Evolutionary conservation across 2,888 invertebrate species (phyloP).

Genomic region (Diploptera punctata): DNA sequence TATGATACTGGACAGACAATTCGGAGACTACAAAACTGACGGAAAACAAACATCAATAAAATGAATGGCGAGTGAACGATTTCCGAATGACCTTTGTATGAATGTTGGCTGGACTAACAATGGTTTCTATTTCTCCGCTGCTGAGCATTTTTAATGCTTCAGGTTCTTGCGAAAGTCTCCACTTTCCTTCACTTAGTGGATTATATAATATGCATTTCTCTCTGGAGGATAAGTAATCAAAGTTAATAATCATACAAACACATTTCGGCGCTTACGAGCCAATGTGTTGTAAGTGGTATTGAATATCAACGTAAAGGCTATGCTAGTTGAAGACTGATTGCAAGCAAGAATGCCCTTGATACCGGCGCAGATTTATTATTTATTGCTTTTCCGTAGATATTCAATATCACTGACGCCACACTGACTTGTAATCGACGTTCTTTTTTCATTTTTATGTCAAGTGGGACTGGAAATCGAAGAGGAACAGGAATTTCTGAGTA

Average conservation of each 20-base stretch:
- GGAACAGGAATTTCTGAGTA: slow-evolving; percentile 7
- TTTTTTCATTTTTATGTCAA: slow-evolving; percentile 6
- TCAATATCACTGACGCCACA: neutral
- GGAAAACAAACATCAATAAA: neutral
- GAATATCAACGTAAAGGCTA: neutral
- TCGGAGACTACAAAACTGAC: neutral
- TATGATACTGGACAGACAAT: neutral
- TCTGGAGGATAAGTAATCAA: neutral
- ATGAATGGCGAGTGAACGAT: neutral
- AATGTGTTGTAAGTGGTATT: neutral
- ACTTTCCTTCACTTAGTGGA: too few species aligned
- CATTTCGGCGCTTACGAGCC: slow-evolving; percentile 1
- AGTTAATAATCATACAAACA: neutral
- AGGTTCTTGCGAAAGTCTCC: too few species aligned
- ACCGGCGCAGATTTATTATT: neutral
- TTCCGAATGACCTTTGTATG: neutral
- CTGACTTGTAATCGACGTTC: slow-evolving; percentile 4
- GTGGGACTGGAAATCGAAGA: neutral
- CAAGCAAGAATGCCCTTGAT: neutral
- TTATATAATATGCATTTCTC: neutral
- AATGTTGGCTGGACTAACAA: neutral
- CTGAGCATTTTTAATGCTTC: too few species aligned
- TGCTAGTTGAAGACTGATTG: neutral
- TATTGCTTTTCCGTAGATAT: neutral
- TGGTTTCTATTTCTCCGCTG: slow-evolving; percentile 8